Percentiles rank a stretch among this genome's conserved stretches.
Conservation (phyloP, 1,140 invertebrate genomes). For the Proctacanthus coquilletti region DNA sequence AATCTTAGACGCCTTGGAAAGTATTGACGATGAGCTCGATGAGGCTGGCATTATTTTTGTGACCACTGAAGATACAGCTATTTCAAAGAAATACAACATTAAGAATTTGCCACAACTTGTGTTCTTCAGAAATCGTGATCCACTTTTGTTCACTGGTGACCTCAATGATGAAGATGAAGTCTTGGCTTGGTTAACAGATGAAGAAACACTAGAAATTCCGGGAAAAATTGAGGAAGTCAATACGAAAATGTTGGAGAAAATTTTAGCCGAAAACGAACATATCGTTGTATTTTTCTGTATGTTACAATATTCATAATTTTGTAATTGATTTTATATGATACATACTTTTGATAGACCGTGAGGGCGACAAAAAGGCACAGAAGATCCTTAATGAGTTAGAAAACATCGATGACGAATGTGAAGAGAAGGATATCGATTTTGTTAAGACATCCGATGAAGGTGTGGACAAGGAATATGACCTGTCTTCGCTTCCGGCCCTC, state of each 20-base stretch:
- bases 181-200: conserved; percentile 79
- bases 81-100: conserved; percentile 75
- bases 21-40: conserved; percentile 86
- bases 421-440: conserved; percentile 82
- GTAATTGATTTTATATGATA: conserved; percentile 7
- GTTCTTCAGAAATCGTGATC: conserved; percentile 82
- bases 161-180: conserved; percentile 83
- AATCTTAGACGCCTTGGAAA: conserved; percentile 73
- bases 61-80: conserved; percentile 66
- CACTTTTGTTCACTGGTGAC: conserved; percentile 56
- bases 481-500: conserved; percentile 63
- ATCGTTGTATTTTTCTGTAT: conserved; percentile 88
- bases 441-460: conserved; percentile 84
- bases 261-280: conserved; percentile 72
- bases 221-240: conserved; percentile 92
- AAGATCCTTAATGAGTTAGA: conserved; percentile 81
- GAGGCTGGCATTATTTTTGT: conserved; percentile 88
- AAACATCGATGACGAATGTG: conserved; percentile 89
- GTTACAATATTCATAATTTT: conserved; percentile 22
- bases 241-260: conserved; percentile 77
- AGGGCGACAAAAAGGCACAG: conserved; percentile 77
- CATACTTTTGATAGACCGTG: conserved; percentile 47
- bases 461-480: conserved; percentile 77
- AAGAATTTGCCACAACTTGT: conserved; percentile 72
- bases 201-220: conserved; percentile 76